Conservation (phyloP, 2,888 invertebrate species). For the Metellina segmentata region DNA sequence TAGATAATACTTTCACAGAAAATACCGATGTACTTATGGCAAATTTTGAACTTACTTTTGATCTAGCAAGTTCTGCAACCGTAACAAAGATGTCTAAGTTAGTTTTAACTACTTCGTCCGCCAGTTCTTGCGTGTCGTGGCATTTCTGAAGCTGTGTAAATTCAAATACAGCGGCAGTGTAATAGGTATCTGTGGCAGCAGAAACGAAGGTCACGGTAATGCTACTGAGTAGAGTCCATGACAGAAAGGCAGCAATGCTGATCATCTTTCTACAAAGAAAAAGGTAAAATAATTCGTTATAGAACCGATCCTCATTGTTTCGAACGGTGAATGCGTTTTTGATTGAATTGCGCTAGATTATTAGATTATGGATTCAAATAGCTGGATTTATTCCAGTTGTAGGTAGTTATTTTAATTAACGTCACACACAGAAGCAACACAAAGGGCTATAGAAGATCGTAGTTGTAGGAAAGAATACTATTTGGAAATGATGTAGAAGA, state of each 20-base stretch:
- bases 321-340: no score
- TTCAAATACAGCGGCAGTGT: slow-evolving; percentile 8
- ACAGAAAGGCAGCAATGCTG: not conserved
- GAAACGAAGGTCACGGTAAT: not conserved
- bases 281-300: no score
- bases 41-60: not conserved
- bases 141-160: not conserved
- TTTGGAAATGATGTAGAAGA: no score
- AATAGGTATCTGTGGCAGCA: not conserved
- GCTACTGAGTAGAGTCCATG: not conserved
- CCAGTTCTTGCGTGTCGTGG: not conserved
- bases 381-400: no score
- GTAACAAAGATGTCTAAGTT: slow-evolving; percentile 6
- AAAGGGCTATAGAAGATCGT: no score
- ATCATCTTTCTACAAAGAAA: not conserved
- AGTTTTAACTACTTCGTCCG: not conserved
- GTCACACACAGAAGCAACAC: no score
- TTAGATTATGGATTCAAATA: no score
- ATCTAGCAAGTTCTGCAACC: not conserved
- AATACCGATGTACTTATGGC: not conserved
- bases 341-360: no score
- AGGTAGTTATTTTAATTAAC: no score
- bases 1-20: no score
- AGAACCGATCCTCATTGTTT: no score
- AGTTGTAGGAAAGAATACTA: no score